Evolutionary conservation across 2,797 vertebrate genomes (phyloP).

Genomic region (Sebastolobus alascanus): DNA sequence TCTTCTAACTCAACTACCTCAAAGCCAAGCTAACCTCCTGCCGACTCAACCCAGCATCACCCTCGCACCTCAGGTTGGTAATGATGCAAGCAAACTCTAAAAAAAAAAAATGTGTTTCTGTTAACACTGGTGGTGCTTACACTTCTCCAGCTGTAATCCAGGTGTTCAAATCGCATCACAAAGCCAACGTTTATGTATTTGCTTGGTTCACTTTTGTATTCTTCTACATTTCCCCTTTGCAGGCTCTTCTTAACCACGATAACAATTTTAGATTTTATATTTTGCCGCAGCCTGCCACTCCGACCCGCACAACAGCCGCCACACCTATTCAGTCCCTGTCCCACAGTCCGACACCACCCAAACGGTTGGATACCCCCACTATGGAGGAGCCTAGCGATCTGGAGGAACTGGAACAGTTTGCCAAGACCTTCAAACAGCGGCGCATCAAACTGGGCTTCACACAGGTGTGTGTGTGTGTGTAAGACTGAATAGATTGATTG

Average conservation of each 20-base stretch:
- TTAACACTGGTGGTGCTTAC: not conserved
- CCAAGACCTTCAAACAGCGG: constrained; percentile 99
- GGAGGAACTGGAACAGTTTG: constrained; percentile 99
- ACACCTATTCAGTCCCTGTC: constrained; percentile 94
- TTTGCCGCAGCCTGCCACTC: constrained; percentile 93
- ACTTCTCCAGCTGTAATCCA: constrained; percentile 6
- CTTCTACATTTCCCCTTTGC: not conserved
- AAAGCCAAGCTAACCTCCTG: constrained; percentile 99
- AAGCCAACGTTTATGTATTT: not conserved
- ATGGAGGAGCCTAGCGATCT: constrained; percentile 99
- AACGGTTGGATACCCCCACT: constrained; percentile 96
- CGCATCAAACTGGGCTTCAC: constrained; percentile 99
- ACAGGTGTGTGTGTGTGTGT: constrained; percentile 91
- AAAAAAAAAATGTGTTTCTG: not conserved
- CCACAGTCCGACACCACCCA: constrained; percentile 98
- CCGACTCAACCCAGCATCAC: constrained; percentile 98
- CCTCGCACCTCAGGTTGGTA: constrained; percentile 95
- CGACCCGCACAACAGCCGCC: constrained; percentile 96
- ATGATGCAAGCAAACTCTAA: constrained; percentile 9
- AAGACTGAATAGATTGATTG: not conserved
- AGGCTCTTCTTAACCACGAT: not conserved
- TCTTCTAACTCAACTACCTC: constrained; percentile 99
- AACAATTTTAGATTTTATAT: not conserved
- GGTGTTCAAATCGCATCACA: not conserved
- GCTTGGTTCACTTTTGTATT: not conserved